A percentile compares a stretch with the other conserved stretches of the same genome.
phyloP scores from a whole-genome alignment of 92 coral and sea anemone genomes.

The Siderastrea radians region DNA sequence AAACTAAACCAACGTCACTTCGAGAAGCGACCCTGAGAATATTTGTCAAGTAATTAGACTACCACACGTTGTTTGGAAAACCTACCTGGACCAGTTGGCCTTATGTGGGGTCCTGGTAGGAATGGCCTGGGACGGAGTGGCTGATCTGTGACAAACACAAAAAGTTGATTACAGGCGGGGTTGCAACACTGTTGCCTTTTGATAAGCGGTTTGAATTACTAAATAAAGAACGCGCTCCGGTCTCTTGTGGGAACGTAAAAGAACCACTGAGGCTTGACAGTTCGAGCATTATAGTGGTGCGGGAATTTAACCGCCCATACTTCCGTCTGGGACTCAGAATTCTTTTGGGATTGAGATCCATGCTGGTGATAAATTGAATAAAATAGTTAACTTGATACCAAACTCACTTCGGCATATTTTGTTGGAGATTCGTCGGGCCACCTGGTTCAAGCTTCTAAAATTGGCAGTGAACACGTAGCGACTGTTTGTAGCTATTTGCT shows the following conservation, averaged over 20 bases:
- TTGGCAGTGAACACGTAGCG: slow-evolving; percentile 61
- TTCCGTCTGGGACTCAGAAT: no score
- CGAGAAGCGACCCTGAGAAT: no score
- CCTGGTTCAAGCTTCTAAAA: slow-evolving; percentile 52
- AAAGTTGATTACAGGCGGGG: background rate
- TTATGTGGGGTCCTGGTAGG: slow-evolving; percentile 48
- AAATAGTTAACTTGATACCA: background rate
- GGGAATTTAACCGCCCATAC: no score
- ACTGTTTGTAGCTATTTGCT: slow-evolving; percentile 73
- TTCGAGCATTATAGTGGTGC: no score
- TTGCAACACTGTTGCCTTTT: no score
- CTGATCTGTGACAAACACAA: slow-evolving; percentile 11
- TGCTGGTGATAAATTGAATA: background rate
- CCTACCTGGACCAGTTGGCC: slow-evolving; percentile 69
- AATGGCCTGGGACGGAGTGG: slow-evolving; percentile 52
- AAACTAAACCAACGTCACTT: no score
- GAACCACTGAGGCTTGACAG: no score
- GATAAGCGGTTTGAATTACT: no score
- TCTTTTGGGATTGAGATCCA: no score
- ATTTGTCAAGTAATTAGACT: background rate
- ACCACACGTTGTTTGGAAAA: background rate
- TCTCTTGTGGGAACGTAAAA: no score
- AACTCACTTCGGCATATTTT: slow-evolving; percentile 69
- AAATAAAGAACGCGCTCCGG: no score
- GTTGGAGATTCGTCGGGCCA: slow-evolving; percentile 59